phyloP scores from a whole-genome alignment of 1,140 invertebrate species.

The Zaprionus davidi region DNA sequence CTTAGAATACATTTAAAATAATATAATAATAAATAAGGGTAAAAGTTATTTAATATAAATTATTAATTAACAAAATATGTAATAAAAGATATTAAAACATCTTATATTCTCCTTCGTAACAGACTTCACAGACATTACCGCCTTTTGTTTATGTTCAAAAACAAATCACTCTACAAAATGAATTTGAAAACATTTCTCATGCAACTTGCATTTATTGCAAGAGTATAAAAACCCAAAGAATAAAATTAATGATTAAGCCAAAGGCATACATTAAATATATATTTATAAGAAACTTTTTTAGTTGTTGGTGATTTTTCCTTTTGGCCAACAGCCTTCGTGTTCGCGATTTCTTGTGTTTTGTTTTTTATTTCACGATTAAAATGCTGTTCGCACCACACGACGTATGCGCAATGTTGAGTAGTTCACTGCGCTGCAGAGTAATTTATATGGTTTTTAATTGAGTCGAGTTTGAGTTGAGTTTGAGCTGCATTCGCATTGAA shows the following conservation, averaged over 20 bases:
- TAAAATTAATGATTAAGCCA: conserved; percentile 38
- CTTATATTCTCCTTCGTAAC: neutral
- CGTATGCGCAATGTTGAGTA: conserved; percentile 58
- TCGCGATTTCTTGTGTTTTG: conserved; percentile 2
- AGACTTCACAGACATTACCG: neutral
- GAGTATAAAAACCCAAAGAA: conserved; percentile 10
- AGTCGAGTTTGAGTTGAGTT: conserved; percentile 30
- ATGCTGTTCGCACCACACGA: conserved; percentile 45
- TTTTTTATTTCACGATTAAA: conserved; percentile 40
- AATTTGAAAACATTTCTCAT: conserved; percentile 9
- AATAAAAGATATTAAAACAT: no score
- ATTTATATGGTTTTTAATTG: conserved; percentile 51
- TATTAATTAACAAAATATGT: no score
- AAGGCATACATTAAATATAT: conserved; percentile 40
- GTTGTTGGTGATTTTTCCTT: conserved; percentile 37
- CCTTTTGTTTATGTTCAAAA: neutral
- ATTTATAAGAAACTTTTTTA: neutral
- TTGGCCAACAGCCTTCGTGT: conserved; percentile 32
- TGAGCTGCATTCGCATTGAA: conserved; percentile 32
- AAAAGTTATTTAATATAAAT: no score
- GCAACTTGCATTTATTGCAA: conserved; percentile 14
- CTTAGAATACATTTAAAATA: no score
- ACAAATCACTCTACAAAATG: neutral
- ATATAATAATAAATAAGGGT: no score
- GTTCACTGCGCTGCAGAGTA: conserved; percentile 24